A percentile compares a stretch with the other conserved stretches of the same genome.
Evolutionary conservation across 2,888 invertebrate genomes (phyloP).

Genomic region (Lycia hirtaria): DNA sequence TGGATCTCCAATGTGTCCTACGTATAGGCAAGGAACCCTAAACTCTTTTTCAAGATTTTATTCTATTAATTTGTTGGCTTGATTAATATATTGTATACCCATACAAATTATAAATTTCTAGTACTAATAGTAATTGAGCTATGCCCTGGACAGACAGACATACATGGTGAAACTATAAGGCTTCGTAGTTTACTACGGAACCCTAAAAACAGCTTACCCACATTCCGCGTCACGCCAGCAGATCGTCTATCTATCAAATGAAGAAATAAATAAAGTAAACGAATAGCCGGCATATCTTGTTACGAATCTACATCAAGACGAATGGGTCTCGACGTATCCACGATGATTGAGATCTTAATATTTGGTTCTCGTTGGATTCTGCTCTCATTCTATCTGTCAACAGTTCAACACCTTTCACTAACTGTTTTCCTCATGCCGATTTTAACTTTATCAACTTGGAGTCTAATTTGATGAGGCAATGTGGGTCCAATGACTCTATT

Average conservation of each 20-base stretch:
- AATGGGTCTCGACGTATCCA: conserved; percentile 17
- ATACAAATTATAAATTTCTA: too few species aligned
- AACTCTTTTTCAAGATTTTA: too few species aligned
- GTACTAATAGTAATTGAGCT: too few species aligned
- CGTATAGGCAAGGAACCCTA: too few species aligned
- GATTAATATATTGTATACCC: too few species aligned
- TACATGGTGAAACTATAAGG: too few species aligned
- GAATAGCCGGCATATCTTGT: conserved; percentile 8
- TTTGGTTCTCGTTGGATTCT: conserved; percentile 30
- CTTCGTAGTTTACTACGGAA: too few species aligned
- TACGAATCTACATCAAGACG: conserved; percentile 22
- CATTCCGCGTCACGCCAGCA: background rate
- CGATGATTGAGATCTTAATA: conserved; percentile 32
- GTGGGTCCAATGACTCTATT: conserved; percentile 6
- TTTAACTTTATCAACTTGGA: conserved; percentile 26
- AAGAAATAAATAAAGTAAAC: conserved; percentile 7
- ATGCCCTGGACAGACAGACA: too few species aligned
- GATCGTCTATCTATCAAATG: background rate
- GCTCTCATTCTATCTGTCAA: conserved; percentile 39
- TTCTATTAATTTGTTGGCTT: too few species aligned
- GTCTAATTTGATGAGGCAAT: conserved; percentile 21
- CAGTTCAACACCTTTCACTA: conserved; percentile 43
- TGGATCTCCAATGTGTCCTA: too few species aligned
- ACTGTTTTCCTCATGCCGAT: conserved; percentile 41
- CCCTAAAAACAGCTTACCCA: too few species aligned